Evolutionary conservation across 2,113 vertebrate genomes (phyloP), one percentile per base, ranked within the genome.

Genomic region (Hipposideros armiger): DNA sequence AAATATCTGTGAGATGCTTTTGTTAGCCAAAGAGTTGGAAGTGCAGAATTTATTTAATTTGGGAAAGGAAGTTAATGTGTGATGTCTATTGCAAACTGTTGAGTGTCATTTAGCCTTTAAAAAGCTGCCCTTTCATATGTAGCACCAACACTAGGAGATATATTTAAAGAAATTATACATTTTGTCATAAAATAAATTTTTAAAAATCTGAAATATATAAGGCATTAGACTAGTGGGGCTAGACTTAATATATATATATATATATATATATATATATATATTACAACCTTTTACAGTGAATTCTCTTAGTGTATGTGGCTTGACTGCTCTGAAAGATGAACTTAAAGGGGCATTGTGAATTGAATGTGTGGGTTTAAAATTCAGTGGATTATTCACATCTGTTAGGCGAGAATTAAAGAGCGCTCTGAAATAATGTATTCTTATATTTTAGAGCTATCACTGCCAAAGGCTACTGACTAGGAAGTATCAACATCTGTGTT

Each of bases 381-480:
- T 98, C 97, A 92, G 96, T 95, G 97, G 98, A 97, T 99, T 98
- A 97, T 98, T 98, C 98, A 98, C 98, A 98, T 98, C 98, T 98
- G 98, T 98, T 98, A 98, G 98, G 98, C 98, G 98, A 98, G 98
- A 98, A 98, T 98, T 98, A 97, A 97, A 97, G 98, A 98, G 97
- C 16, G 89, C 97, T 97, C 97, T 97, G 98, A 97, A 98, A 98
- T 98, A 98, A 98, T 98, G 98, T 97, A 98, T 98, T 98, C 98
- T 98, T 64, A 28, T 97, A 98, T 96, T 98, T 98, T 98, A 98
- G 98, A 98, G 98, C 98, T 98, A 98, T 98, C 98, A 98, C 98
- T 98, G 98, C 98, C 98, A 98, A 98, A 98, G 98, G 98, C 98
- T 98, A 99, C 98, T 98, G 98, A 98, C 98, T 98, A 98, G 98